A percentile compares a stretch with the other conserved stretches of the same genome.
phyloP scores from a whole-genome alignment of 53 echinoderm and acorn worm species.

The Holothuria leucospilota region DNA sequence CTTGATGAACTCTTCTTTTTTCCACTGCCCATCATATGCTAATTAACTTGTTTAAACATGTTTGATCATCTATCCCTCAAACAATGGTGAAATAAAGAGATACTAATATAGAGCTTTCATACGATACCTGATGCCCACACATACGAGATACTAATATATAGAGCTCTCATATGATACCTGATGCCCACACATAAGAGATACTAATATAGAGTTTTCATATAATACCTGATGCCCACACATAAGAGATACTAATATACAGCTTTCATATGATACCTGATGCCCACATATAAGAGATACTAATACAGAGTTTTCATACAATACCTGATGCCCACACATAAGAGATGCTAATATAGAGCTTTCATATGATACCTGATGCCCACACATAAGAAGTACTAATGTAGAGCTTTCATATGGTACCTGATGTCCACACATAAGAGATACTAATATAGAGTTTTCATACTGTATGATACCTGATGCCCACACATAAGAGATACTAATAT shows the following conservation, averaged over 20 bases:
- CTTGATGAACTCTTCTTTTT: no score
- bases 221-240: slow-evolving; percentile 95
- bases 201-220: no score
- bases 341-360: no score
- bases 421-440: slow-evolving; percentile 97
- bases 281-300: slow-evolving; percentile 94
- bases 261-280: slow-evolving; percentile 69
- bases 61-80: no score
- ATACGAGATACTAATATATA: no score
- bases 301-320: neutral
- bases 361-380: slow-evolving; percentile 82
- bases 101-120: no score
- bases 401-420: slow-evolving; percentile 57
- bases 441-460: no score
- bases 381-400: slow-evolving; percentile 77
- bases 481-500: slow-evolving; percentile 78
- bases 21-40: no score
- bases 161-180: slow-evolving; percentile 57
- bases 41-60: no score
- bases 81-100: no score
- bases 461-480: slow-evolving; percentile 88
- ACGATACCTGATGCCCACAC: slow-evolving; percentile 89
- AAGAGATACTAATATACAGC: slow-evolving; percentile 27
- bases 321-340: slow-evolving; percentile 98
- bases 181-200: slow-evolving; percentile 97